Evolutionary conservation across 2,888 invertebrate genomes (phyloP), one percentile per base, ranked within the genome.

Genomic region (Tenthredo amoena): DNA sequence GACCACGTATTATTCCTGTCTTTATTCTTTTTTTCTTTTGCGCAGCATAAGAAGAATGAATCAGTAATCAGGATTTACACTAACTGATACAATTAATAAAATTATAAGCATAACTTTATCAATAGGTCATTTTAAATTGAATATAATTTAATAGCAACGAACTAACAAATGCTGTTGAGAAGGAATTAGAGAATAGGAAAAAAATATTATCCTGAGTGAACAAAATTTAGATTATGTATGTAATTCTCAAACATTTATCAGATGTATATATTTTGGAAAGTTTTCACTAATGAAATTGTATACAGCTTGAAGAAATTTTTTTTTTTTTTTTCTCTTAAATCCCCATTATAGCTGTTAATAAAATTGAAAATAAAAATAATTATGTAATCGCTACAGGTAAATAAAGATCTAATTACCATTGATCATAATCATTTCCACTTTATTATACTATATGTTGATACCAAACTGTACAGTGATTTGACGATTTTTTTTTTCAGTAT

Each of bases 321-420:
- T 50, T 47, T 34, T 31, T 77, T 77, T 18, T 2, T 55, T 55
- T 31, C 26, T 21, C 43, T 81, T 81, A 18, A 62, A 68, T 83
- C 68, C 65, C 68, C 65, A 83, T n/a, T 50, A 81, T 58, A 81
- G 7, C 18, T 81, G 50, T 47, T 68, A 50, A 47, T 68, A 31
- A 81, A 82, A 77, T 34, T 81, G 37, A 68, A 83, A 83, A 50
- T 21, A 21, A 65, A 71, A 31, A 47, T 31, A 68, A 68, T 68
- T 37, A 21, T 81, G 43, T 81, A 81, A 62, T 81, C 40, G 31
- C 40, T 21, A 37, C 40, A 81, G 65, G 34, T 68, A 83, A 83
- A 83, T 83, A 50, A 83, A 83, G 15, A 83, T 83, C 83, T 47
- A 34, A 83, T 68, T 43, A 83, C 83, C 47, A 83, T 31, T 62